Percentiles rank a stretch among this genome's conserved stretches.
Conservation (phyloP, 64 coral and sea anemone genomes). For the Porites australiensis region DNA sequence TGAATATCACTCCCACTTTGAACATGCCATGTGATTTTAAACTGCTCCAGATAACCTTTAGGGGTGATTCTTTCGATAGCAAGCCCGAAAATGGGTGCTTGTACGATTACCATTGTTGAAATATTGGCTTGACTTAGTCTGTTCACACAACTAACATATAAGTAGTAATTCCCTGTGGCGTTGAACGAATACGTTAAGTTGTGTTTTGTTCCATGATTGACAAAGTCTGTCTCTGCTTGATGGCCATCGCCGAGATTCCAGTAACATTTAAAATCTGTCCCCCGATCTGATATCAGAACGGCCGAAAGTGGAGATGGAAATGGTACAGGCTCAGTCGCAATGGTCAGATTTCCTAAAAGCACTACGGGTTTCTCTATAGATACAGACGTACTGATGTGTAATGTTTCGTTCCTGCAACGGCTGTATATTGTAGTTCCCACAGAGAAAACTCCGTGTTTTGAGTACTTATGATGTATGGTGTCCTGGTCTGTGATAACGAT, state of each 20-base stretch:
- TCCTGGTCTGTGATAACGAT: neutral
- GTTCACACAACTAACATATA: neutral
- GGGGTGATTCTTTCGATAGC: slow-evolving; percentile 6
- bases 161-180: neutral
- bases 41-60: neutral
- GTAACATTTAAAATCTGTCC: slow-evolving; percentile 30
- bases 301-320: neutral
- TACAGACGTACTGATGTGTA: neutral
- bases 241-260: slow-evolving; percentile 31
- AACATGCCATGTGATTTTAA: slow-evolving; percentile 19
- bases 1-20: slow-evolving; percentile 15
- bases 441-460: neutral
- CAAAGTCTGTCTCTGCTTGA: neutral
- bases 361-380: slow-evolving; percentile 8
- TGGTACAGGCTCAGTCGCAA: neutral
- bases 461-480: neutral
- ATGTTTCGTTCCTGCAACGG: slow-evolving; percentile 8
- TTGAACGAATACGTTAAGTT: neutral
- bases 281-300: neutral
- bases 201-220: neutral
- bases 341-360: slow-evolving; percentile 8
- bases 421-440: neutral
- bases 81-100: neutral
- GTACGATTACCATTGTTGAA: neutral
- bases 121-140: neutral